Conservation (phyloP, 2,797 vertebrate genomes). For the Sebastiscus albofasciatus region DNA sequence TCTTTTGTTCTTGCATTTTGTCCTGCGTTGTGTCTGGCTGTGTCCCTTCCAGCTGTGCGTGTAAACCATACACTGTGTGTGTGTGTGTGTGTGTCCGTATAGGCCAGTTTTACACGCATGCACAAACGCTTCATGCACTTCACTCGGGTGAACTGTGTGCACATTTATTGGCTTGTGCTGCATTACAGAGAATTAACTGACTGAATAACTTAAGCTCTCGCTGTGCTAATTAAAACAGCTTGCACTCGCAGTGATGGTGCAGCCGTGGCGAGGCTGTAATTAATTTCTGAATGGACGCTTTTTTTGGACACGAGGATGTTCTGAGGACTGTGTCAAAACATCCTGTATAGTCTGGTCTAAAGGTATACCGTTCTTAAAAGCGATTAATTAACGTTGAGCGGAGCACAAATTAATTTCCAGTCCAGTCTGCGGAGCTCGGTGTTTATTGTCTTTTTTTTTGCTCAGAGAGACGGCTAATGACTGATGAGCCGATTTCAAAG, state of each 20-base stretch:
- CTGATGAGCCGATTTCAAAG: slow-evolving; percentile 7
- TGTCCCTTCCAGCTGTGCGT: slow-evolving; percentile 15
- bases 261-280: slow-evolving; percentile 66
- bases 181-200: slow-evolving; percentile 74
- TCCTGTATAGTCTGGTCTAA: slow-evolving; percentile 29
- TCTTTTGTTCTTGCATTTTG: slow-evolving; percentile 3
- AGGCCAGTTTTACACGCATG: slow-evolving; percentile 2
- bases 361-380: slow-evolving; percentile 47
- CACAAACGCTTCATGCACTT: slow-evolving; percentile 1
- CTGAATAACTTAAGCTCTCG: slow-evolving; percentile 75
- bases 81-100: background rate
- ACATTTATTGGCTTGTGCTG: slow-evolving; percentile 67
- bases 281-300: slow-evolving; percentile 75
- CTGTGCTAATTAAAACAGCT: slow-evolving; percentile 79
- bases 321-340: slow-evolving; percentile 68
- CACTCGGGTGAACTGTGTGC: slow-evolving; percentile 44
- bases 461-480: slow-evolving; percentile 14
- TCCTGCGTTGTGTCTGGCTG: background rate
- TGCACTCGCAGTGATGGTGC: slow-evolving; percentile 66
- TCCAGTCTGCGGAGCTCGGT: slow-evolving; percentile 24
- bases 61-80: background rate
- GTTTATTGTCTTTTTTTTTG: slow-evolving; percentile 32
- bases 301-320: slow-evolving; percentile 67
- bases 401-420: slow-evolving; percentile 42
- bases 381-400: slow-evolving; percentile 43